phyloP scores from a whole-genome alignment of 2,888 invertebrate genomes.

The Sicus ferrugineus region DNA sequence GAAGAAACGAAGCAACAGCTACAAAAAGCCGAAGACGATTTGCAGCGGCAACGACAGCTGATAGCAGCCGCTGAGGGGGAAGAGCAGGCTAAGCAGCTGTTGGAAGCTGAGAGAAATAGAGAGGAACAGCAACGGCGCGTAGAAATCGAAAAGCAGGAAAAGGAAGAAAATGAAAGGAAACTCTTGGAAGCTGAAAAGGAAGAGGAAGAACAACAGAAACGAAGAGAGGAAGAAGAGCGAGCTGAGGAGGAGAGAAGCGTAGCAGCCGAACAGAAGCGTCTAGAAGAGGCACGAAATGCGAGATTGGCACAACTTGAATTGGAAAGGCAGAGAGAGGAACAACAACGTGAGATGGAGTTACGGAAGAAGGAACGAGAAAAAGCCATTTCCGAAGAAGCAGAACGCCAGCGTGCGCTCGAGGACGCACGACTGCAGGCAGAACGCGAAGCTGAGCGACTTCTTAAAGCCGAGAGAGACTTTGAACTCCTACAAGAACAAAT shows the following conservation, averaged over 20 bases:
- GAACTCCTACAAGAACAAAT: conserved; percentile 38
- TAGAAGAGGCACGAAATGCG: conserved; percentile 6
- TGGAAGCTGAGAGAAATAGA: conserved; percentile 31
- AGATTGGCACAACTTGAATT: conserved; percentile 18
- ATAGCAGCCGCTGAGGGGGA: conserved; percentile 34
- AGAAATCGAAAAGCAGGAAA: conserved; percentile 31
- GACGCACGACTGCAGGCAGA: conserved; percentile 32
- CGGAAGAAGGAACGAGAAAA: conserved; percentile 34
- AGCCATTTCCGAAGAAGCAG: conserved; percentile 31
- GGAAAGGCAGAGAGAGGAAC: conserved; percentile 41
- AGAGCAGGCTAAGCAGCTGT: conserved; percentile 31
- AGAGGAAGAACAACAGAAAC: conserved; percentile 36
- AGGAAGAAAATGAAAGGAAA: conserved; percentile 43
- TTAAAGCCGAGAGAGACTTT: conserved; percentile 39
- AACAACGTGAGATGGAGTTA: conserved; percentile 1
- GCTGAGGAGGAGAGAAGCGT: not conserved
- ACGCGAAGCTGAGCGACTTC: conserved; percentile 36
- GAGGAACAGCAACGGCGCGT: conserved; percentile 24
- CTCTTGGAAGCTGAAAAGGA: conserved; percentile 42
- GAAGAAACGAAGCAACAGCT: conserved; percentile 55
- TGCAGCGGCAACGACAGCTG: conserved; percentile 46
- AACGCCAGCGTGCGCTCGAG: conserved; percentile 27
- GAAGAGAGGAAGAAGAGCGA: conserved; percentile 29
- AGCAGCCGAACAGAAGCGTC: not conserved
- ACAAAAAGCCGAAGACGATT: conserved; percentile 53